Base-by-base conservation (phyloP, 2,888 invertebrate species). In the Plagiodera versicolora region DNA sequence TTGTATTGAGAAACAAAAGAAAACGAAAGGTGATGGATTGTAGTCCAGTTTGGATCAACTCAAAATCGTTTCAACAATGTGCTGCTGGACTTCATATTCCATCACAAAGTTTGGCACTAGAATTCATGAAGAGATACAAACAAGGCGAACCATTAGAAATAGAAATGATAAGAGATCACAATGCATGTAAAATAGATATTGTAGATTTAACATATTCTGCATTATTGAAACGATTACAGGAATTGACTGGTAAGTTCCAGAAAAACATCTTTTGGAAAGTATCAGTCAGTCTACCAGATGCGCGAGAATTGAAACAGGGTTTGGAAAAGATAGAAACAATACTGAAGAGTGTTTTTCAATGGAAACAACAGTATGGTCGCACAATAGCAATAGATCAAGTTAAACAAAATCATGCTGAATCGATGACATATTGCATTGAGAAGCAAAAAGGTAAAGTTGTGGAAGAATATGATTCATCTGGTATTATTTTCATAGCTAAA, bases 211-310 rank as follows among this genome's bases (percentile, higher is more conserved):
- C 74, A 6, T 74, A 74, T 51, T 66, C 67, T 11, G 50, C 70
- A 16, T 62, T 80, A 44, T 63, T 70, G 18, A 70, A 72, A 59
- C 72, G 72, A 53, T 71, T 70, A 49, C 64, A 63, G 14, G 69
- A 72, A 28, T 52, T 72, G 24, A 68, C 66, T 17, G 69, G 64
- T 14, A 67, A 68, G 45, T 62, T 74, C 50, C 73, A 71, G 19
- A 76, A 71, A 52, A 72, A 76, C 46, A 66, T 80, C n/a, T 84
- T 79, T 68, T 89, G 89, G 89, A 89, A 89, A 79, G 75, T 87
- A 30, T 82, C 85, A 4, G 74, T 89, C 52, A 84, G 86, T 6
- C 81, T 86, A 57, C 86, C 87, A 1, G 81, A 83, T 64, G 68
- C 80, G 50, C 74, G 59, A 28, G 69, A 70, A 55, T 58, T 67